Base-by-base conservation (phyloP, 1,140 invertebrate genomes). In the Leptinotarsa undecemlineata region DNA sequence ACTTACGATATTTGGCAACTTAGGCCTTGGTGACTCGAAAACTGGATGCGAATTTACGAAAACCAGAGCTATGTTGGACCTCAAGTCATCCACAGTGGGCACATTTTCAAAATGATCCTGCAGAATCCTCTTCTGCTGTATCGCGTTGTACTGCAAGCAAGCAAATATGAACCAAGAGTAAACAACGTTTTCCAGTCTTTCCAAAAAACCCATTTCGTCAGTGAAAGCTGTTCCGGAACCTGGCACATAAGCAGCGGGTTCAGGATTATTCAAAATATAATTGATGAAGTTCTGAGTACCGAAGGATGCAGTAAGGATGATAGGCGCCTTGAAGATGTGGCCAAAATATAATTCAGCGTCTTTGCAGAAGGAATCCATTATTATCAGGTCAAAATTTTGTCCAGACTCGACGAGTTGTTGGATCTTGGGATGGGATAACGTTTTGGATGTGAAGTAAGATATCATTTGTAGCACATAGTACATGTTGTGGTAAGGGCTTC, bases 1-100 rank as follows among this genome's bases (percentile, higher is more conserved):
- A 80, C 90, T 88, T 47, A 89, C 83, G 21, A 89, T 83, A 80
- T 87, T 87, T 1, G 88, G 87, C n/a, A 87, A 76, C 20, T 84
- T 84, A 1, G 88, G 87, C 13, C 81, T 75, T n/a, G 86, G 84
- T 11, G 79, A 74, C 68, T 85, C 83, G 63, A 86, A 83, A 78
- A 82, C 84, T 67, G 86, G 87, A 72, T 90, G 87, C 42, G 82
- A 81, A 69, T 89, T 89, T 0, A 86, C 76, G 13, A 89, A 76
- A 19, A 88, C 79, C 4, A 90, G 71, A 4, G 81, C 83, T 3
- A 79, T 70, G 4, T 64, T 64, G 51, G 84, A 81, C 48, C 60
- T 77, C 19, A 80, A 23, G 8, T 64, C 63, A n/a, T 64, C 63
- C 4, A 64, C 20, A 64, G 21, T 64, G 4, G 63, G 63, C 4